Percentiles rank a stretch among this genome's conserved stretches.
These are phyloP conservation scores for Ectemnius cavifrons DNA, from an alignment of 2,888 invertebrate genomes.

Conservation along the genomic window DNA sequence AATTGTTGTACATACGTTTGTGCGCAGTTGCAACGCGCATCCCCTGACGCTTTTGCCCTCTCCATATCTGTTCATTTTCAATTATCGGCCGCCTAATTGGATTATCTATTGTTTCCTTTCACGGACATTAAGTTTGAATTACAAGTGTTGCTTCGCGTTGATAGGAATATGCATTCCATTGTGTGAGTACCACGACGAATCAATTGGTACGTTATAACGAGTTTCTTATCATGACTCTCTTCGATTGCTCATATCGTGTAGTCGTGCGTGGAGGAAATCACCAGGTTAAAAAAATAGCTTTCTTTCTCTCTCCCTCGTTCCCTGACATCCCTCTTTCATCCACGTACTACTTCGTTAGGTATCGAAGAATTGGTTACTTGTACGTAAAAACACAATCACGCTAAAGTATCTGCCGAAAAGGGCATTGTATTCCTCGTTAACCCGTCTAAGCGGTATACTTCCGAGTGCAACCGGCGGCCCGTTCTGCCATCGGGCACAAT, in stretches of 20 bases:
- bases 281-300: slow-evolving; percentile 55
- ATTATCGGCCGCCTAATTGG: too few species aligned
- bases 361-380: slow-evolving; percentile 22
- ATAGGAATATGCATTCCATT: too few species aligned
- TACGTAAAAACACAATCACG: slow-evolving; percentile 25
- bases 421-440: not conserved
- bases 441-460: not conserved
- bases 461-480: not conserved
- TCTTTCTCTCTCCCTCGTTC: slow-evolving; percentile 21
- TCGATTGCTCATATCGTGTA: not conserved
- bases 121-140: too few species aligned
- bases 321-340: slow-evolving; percentile 13
- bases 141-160: too few species aligned
- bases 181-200: too few species aligned
- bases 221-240: not conserved
- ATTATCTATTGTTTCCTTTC: too few species aligned
- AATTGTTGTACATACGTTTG: too few species aligned
- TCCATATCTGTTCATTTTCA: too few species aligned
- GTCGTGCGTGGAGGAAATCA: slow-evolving; percentile 38
- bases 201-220: too few species aligned
- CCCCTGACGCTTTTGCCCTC: too few species aligned
- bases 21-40: too few species aligned
- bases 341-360: slow-evolving; percentile 15
- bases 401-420: slow-evolving; percentile 8
- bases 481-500: not conserved